These are phyloP conservation scores for Eumerus sabulonum DNA, from an alignment of 2,888 invertebrate genomes.

Conservation along the genomic window DNA sequence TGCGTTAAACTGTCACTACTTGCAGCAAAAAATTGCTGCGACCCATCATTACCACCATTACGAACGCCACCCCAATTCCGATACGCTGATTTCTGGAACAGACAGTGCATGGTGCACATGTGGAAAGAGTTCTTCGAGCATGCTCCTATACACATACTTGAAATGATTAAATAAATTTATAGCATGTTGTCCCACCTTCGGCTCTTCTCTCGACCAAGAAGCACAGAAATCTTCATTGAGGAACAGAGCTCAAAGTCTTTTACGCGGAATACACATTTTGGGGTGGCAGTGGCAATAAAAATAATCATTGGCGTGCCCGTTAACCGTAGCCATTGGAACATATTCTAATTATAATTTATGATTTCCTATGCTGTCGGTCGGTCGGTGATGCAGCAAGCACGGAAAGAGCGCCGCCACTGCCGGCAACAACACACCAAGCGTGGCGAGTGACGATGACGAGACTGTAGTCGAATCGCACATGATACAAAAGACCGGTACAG, in stretches of 20 bases:
- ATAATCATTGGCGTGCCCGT: constrained; percentile 65
- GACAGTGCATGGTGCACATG: constrained; percentile 6
- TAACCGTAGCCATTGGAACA: constrained; percentile 43
- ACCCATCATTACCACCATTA: constrained; percentile 5
- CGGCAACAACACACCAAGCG: neutral
- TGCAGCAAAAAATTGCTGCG: constrained; percentile 43
- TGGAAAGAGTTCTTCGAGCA: constrained; percentile 29
- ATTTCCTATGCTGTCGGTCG: constrained; percentile 55
- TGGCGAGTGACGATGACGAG: no score
- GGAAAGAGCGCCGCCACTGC: constrained; percentile 12
- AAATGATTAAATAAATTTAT: constrained; percentile 51
- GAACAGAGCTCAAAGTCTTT: constrained; percentile 49
- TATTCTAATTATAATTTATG: constrained; percentile 68
- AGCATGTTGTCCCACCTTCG: constrained; percentile 17
- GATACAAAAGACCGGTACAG: no score
- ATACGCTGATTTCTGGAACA: neutral
- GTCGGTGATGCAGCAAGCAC: no score
- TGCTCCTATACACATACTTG: no score
- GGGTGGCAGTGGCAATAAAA: constrained; percentile 63
- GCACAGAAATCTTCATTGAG: constrained; percentile 16
- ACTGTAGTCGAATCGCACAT: no score
- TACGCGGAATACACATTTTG: constrained; percentile 58
- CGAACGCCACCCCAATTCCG: constrained; percentile 27
- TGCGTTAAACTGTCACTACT: constrained; percentile 62
- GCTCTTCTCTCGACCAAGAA: constrained; percentile 13